phyloP scores from a whole-genome alignment of 1,140 invertebrate genomes.

The Pseudomyrmex cubaensis region DNA sequence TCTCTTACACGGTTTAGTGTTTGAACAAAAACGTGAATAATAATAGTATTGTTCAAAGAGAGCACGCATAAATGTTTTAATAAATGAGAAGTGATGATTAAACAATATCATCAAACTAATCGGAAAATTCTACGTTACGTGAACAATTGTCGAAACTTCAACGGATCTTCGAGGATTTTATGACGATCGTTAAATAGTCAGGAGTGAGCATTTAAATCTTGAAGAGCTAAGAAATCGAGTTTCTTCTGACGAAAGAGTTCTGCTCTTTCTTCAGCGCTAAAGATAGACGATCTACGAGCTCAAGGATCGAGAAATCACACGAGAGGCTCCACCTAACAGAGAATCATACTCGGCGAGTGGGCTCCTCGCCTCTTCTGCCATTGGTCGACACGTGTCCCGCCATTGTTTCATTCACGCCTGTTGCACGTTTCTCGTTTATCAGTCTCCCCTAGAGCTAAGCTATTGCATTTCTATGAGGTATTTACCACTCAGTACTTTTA shows the following conservation, averaged over 20 bases:
- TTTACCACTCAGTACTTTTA: not conserved
- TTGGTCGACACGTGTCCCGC: constrained; percentile 75
- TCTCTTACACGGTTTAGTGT: not conserved
- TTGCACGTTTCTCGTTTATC: constrained; percentile 75
- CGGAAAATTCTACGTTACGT: not conserved
- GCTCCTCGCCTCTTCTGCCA: constrained; percentile 62
- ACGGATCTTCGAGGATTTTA: not conserved
- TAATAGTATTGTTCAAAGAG: not conserved
- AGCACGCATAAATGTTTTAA: not conserved
- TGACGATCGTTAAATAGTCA: not conserved
- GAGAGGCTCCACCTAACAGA: constrained; percentile 71
- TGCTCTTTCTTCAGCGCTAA: constrained; percentile 15
- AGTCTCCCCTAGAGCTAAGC: constrained; percentile 28
- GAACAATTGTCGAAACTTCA: not conserved
- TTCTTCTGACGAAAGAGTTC: constrained; percentile 12
- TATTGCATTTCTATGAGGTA: constrained; percentile 37
- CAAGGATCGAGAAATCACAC: constrained; percentile 65
- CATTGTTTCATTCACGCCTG: constrained; percentile 78
- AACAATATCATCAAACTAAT: not conserved
- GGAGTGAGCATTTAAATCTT: not conserved
- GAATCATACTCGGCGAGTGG: constrained; percentile 65
- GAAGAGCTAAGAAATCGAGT: not conserved
- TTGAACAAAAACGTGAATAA: too few species aligned
- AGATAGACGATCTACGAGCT: constrained; percentile 40
- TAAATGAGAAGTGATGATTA: not conserved